Conservation (phyloP, 2,888 invertebrate genomes). For the Geophilus truncorum region DNA sequence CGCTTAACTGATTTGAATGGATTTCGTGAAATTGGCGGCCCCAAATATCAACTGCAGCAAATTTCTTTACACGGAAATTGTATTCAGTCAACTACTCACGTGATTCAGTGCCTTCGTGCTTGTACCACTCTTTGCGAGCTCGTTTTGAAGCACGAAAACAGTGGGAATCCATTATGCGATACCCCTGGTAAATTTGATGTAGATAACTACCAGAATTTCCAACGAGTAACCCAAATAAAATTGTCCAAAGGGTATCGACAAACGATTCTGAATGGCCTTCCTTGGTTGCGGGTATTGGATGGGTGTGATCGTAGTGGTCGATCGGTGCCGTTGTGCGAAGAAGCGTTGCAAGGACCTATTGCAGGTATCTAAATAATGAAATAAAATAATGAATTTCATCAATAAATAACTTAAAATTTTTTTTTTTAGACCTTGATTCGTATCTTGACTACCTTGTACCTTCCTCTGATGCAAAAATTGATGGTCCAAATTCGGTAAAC, state of each 20-base stretch:
- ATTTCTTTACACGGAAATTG: slow-evolving; percentile 31
- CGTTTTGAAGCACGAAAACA: slow-evolving; percentile 29
- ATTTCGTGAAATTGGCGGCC: slow-evolving; percentile 28
- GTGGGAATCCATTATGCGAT: slow-evolving; percentile 30
- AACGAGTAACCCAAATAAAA: not conserved
- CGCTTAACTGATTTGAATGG: slow-evolving; percentile 28
- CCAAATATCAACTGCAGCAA: slow-evolving; percentile 32
- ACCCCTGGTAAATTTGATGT: slow-evolving; percentile 7
- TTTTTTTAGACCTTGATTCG: slow-evolving; percentile 15
- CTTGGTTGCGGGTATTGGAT: slow-evolving; percentile 32
- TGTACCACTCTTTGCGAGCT: slow-evolving; percentile 30
- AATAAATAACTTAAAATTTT: not conserved
- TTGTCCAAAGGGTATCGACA: slow-evolving; percentile 24
- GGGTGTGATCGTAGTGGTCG: slow-evolving; percentile 29
- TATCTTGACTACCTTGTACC: slow-evolving; percentile 27
- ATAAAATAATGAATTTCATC: not conserved
- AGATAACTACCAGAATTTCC: not conserved
- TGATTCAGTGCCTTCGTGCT: slow-evolving; percentile 29
- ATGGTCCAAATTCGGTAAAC: slow-evolving; percentile 27
- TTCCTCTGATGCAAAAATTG: slow-evolving; percentile 30
- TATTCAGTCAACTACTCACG: slow-evolving; percentile 29
- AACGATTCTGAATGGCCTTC: slow-evolving; percentile 31
- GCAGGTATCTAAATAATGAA: not conserved
- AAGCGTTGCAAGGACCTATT: not conserved
- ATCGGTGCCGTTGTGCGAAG: slow-evolving; percentile 25